A percentile compares a stretch with the other conserved stretches of the same genome.
Evolutionary conservation across 2,113 vertebrate genomes (phyloP).

Genomic region (Sinocyclocheilus anshuiensis): DNA sequence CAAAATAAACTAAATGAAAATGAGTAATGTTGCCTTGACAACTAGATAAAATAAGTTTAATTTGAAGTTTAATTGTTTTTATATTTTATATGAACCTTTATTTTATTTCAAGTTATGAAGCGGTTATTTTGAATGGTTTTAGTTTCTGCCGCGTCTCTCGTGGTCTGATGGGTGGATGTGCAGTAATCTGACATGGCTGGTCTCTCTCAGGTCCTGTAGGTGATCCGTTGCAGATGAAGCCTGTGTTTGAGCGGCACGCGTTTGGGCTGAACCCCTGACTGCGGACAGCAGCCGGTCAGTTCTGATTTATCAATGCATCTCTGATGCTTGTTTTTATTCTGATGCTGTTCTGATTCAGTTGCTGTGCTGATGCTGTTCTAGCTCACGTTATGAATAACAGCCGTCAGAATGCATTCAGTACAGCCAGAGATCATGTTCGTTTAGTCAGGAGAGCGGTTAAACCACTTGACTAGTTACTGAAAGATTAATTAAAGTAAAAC

Average conservation of each 20-base stretch:
- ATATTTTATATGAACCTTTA: too few species aligned
- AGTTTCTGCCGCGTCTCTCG: too few species aligned
- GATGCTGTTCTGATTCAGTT: neutral
- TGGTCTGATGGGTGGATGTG: neutral
- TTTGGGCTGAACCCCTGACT: constrained; percentile 46
- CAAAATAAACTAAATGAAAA: too few species aligned
- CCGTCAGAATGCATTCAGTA: neutral
- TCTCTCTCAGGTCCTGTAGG: constrained; percentile 12
- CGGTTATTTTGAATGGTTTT: too few species aligned
- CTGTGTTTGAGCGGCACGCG: constrained; percentile 45
- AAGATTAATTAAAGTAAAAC: neutral
- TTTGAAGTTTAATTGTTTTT: too few species aligned
- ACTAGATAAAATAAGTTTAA: too few species aligned
- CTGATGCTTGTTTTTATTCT: too few species aligned
- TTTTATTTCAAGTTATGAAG: too few species aligned
- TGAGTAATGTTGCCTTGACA: too few species aligned
- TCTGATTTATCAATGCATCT: neutral
- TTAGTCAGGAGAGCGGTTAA: too few species aligned
- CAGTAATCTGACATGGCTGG: neutral
- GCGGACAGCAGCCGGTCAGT: constrained; percentile 42
- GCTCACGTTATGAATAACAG: neutral
- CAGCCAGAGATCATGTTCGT: neutral
- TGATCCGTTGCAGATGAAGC: constrained; percentile 18
- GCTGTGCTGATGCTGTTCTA: neutral
- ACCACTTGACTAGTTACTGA: too few species aligned